Percentiles rank a stretch among this genome's conserved stretches.
Conservation (phyloP, 1,140 invertebrate genomes). For the Trissolcus basalis region DNA sequence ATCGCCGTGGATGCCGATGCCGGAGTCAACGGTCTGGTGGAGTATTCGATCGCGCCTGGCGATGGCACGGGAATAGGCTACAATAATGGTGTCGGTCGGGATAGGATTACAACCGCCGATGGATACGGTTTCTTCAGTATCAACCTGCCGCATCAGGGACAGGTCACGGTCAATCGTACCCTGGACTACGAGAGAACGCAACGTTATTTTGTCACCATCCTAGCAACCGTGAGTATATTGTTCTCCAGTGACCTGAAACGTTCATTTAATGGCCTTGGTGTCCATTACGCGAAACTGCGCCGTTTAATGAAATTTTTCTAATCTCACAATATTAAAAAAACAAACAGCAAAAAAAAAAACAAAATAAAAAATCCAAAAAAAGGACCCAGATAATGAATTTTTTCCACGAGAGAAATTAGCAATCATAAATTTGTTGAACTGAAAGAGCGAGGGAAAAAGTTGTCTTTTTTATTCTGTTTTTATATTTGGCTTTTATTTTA, state of each 20-base stretch:
- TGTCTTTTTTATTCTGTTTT: no score
- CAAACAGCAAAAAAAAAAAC: no score
- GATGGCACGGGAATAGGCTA: slow-evolving; percentile 78
- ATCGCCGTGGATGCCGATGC: slow-evolving; percentile 89
- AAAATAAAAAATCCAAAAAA: no score
- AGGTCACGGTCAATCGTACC: slow-evolving; percentile 90
- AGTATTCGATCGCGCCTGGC: slow-evolving; percentile 83
- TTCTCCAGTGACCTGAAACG: background rate
- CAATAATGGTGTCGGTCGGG: slow-evolving; percentile 77
- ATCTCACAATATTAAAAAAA: no score
- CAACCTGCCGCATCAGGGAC: slow-evolving; percentile 91
- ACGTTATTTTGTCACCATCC: slow-evolving; percentile 90
- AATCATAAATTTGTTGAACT: no score
- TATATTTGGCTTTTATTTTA: no score
- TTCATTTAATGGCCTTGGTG: background rate
- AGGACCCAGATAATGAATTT: no score
- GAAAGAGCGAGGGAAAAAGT: no score
- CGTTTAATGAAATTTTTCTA: no score
- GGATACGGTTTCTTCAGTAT: slow-evolving; percentile 89
- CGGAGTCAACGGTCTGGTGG: slow-evolving; percentile 89
- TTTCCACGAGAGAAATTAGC: no score
- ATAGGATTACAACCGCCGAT: slow-evolving; percentile 82
- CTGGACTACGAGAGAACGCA: slow-evolving; percentile 93
- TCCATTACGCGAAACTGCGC: no score
- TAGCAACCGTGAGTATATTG: slow-evolving; percentile 86